Conservation (phyloP, 2,797 vertebrate genomes). For the Uromys caudimaculatus region DNA sequence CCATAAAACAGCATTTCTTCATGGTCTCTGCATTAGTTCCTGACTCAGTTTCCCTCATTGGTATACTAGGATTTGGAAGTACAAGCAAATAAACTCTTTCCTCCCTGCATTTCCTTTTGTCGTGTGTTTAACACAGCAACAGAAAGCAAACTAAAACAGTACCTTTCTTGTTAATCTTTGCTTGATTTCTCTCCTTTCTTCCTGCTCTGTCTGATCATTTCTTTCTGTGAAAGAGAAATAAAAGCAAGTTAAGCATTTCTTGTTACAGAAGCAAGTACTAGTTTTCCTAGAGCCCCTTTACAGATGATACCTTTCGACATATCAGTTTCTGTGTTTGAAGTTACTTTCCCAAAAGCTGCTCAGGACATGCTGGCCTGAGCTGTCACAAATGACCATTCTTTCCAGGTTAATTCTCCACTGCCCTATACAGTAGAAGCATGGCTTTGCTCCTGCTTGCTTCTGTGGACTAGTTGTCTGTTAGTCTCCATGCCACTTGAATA, state of each 20-base stretch:
- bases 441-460: not conserved
- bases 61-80: not conserved
- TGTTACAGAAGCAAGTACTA: not conserved
- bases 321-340: too few relatives aligned
- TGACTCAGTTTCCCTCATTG: not conserved
- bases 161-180: slow-evolving; percentile 98
- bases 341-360: not conserved
- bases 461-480: not conserved
- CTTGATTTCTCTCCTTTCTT: slow-evolving; percentile 97
- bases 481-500: not conserved
- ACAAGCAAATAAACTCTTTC: not conserved
- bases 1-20: not conserved
- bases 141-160: slow-evolving; percentile 60
- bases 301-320: not conserved
- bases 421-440: not conserved
- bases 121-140: not conserved
- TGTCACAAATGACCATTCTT: not conserved
- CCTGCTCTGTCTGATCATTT: slow-evolving; percentile 97
- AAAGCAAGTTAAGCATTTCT: slow-evolving; percentile 54
- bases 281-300: not conserved
- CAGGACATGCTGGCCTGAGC: not conserved
- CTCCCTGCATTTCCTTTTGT: not conserved
- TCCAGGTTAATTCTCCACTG: not conserved
- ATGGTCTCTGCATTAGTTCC: not conserved
- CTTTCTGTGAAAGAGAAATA: slow-evolving; percentile 90